These are phyloP conservation scores for Plagiodera versicolora DNA, from an alignment of 2,888 invertebrate species.

Conservation along the genomic window DNA sequence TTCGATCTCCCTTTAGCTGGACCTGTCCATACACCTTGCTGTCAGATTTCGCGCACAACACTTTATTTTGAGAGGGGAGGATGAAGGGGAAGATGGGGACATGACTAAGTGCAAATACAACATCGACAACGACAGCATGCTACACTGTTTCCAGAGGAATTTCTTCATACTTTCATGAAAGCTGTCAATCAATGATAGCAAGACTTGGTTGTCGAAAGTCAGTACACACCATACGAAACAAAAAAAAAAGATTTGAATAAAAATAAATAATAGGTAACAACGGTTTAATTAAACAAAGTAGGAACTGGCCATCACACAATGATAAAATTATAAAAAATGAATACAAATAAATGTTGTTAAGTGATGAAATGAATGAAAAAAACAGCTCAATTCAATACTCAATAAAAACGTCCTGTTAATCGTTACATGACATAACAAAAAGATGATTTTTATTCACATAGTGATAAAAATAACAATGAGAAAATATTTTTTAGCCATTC, in stretches of 20 bases:
- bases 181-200: background rate
- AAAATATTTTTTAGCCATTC: too few relatives aligned
- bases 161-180: too few relatives aligned
- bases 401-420: too few relatives aligned
- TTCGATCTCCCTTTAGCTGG: constrained; percentile 37
- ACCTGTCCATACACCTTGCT: constrained; percentile 49
- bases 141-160: too few relatives aligned
- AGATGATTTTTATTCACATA: too few relatives aligned
- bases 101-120: too few relatives aligned
- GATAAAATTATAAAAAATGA: background rate
- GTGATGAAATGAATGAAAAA: too few relatives aligned
- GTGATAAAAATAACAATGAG: too few relatives aligned
- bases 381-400: too few relatives aligned
- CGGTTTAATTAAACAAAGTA: background rate
- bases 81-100: too few relatives aligned
- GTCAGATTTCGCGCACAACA: constrained; percentile 34
- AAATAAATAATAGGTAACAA: background rate
- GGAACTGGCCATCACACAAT: background rate
- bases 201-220: background rate
- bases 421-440: too few relatives aligned
- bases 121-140: background rate
- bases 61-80: too few relatives aligned
- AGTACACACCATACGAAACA: background rate
- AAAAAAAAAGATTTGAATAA: background rate
- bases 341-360: background rate